Evolutionary conservation across 2,888 invertebrate genomes (phyloP).

Genomic region (Microplitis manilae): DNA sequence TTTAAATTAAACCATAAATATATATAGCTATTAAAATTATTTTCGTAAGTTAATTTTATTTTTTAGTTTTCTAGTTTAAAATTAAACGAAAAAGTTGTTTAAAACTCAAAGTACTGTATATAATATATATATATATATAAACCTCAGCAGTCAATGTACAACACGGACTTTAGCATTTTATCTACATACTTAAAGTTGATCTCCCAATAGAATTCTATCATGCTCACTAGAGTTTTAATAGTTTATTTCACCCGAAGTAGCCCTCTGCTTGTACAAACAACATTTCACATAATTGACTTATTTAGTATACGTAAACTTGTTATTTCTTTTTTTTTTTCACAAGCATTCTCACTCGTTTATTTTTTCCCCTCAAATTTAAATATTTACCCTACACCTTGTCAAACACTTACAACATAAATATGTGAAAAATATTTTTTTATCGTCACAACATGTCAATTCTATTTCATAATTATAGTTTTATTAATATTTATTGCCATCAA

Average conservation of each 20-base stretch:
- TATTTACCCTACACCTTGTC: constrained; percentile 13
- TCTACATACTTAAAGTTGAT: constrained; percentile 42
- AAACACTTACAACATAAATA: not conserved
- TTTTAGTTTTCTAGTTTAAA: constrained; percentile 14
- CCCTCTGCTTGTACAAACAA: constrained; percentile 30
- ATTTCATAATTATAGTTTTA: not conserved
- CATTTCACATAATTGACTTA: constrained; percentile 41
- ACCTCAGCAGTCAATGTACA: constrained; percentile 11
- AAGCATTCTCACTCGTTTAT: constrained; percentile 14
- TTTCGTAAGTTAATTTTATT: not conserved
- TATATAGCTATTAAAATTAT: no score
- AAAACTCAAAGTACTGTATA: not conserved
- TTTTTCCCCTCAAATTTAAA: constrained; percentile 8
- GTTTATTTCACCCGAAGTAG: constrained; percentile 37
- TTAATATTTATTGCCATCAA: not conserved
- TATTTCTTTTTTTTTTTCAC: constrained; percentile 17
- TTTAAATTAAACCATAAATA: no score
- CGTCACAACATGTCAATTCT: not conserved
- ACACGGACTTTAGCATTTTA: constrained; percentile 29
- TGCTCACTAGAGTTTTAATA: constrained; percentile 48
- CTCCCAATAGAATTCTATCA: constrained; percentile 33
- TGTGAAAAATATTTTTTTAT: not conserved
- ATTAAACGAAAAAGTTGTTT: constrained; percentile 22
- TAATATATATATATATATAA: not conserved
- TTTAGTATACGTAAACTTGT: constrained; percentile 30